Evolutionary conservation across 1,140 invertebrate species (phyloP).

Genomic region (Maniola jurtina): DNA sequence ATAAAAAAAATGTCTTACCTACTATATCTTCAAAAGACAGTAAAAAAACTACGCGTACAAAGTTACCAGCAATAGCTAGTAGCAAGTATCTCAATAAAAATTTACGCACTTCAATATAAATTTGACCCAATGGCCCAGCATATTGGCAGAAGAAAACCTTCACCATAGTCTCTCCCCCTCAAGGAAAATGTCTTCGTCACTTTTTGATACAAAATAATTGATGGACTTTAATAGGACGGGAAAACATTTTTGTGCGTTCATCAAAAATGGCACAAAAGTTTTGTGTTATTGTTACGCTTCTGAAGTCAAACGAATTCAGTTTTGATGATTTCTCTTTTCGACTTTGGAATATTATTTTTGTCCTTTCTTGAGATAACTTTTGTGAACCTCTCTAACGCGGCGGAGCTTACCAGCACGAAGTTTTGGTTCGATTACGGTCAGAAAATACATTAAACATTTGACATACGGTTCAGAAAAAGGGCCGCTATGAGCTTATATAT

Average conservation of each 20-base stretch:
- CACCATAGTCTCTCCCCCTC: neutral
- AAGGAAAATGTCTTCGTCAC: neutral
- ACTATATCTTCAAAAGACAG: too few species aligned
- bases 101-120: too few species aligned
- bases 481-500: too few species aligned
- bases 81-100: too few species aligned
- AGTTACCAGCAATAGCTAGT: too few species aligned
- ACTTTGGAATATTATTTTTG: conserved; percentile 1
- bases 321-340: conserved; percentile 13
- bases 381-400: too few species aligned
- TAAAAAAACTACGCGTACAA: too few species aligned
- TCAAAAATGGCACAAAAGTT: conserved; percentile 5
- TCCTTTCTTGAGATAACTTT: neutral
- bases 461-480: too few species aligned
- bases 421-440: too few species aligned
- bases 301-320: conserved; percentile 10
- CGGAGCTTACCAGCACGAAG: too few species aligned
- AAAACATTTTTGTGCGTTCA: conserved; percentile 7
- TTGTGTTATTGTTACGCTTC: conserved; percentile 4
- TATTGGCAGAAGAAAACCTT: neutral
- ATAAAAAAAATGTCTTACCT: too few species aligned
- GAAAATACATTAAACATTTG: too few species aligned
- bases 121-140: neutral
- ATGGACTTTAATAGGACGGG: conserved; percentile 5
- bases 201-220: neutral